Evolutionary conservation across 2,113 vertebrate species (phyloP), one percentile per base, ranked within the genome.

Genomic region (Cryptotis parvus): DNA sequence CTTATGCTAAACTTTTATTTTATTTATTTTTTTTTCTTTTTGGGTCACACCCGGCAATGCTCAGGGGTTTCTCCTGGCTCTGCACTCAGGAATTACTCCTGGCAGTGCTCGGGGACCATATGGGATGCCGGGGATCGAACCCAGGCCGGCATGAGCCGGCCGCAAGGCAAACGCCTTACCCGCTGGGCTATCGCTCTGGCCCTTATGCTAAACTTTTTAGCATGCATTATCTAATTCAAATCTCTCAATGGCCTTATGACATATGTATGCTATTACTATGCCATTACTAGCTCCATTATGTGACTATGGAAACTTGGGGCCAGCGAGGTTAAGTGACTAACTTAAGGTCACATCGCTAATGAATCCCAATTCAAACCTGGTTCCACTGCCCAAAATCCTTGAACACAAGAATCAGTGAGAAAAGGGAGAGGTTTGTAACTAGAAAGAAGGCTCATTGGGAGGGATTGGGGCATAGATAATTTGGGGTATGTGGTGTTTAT

Each of bases 251-350:
- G n/a, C 16, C 52, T 75, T 37, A 72, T 20, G 49, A 43, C 65
- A 65, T 43, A 85, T 3, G 31, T 39, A 33, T 0, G 4, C 18
- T 4, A 12, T 81, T 35, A 78, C 84, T 39, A 33, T 0, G 4
- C 18, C 6, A 12, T 81, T 35, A 78, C 84, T 78, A 66, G 52
- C 72, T 61, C 37, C 26, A 33, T 35, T 76, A 79, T 76, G 73
- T 61, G 83, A 43, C 73, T 33, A 24, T 27, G 33, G 82, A 87
- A 93, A 87, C 77, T 52, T 49, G 86, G 65, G 55, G 39, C 78
- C 70, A 52, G 37, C 37, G 52, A 87, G 18, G 72, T 69, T 83
- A 88, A 77, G 58, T 11, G 37, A 89, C 58, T 87, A 75, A 58
- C 78, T 77, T 63, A 87, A 82, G 63, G 26, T 45, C 37, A 90